These are phyloP conservation scores for Himalopsyche tibetana DNA, from an alignment of 2,888 invertebrate genomes.

Conservation along the genomic window DNA sequence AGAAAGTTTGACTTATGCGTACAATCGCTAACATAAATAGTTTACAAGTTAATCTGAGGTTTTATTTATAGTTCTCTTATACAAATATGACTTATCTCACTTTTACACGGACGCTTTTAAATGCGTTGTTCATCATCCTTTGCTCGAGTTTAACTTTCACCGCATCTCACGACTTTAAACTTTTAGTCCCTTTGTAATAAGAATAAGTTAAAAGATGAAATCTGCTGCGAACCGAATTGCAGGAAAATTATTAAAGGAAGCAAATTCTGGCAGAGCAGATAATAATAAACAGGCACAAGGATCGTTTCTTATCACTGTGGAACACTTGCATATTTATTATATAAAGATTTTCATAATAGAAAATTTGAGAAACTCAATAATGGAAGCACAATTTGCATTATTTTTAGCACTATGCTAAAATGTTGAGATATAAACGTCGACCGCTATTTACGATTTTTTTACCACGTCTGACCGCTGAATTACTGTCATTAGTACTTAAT, in stretches of 20 bases:
- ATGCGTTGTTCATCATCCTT: slow-evolving; percentile 53
- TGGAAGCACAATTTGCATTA: no score
- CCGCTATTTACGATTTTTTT: no score
- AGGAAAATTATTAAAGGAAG: slow-evolving; percentile 37
- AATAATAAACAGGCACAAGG: background rate
- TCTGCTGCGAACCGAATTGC: slow-evolving; percentile 45
- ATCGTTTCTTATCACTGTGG: background rate
- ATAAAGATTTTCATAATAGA: no score
- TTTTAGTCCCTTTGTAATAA: slow-evolving; percentile 53
- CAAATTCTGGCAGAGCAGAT: background rate
- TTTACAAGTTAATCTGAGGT: no score
- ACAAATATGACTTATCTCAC: background rate
- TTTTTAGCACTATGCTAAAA: no score
- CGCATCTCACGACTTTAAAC: slow-evolving; percentile 52
- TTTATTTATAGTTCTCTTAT: no score
- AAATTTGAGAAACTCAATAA: no score
- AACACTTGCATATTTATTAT: background rate
- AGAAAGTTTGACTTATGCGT: no score
- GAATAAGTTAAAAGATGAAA: slow-evolving; percentile 47
- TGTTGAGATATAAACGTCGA: no score
- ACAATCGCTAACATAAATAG: no score
- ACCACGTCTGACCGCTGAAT: no score
- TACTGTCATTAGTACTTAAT: no score
- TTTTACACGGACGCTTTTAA: background rate
- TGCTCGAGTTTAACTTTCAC: slow-evolving; percentile 39